Conservation (phyloP, 1,140 invertebrate species). For the Sweltsa coloradensis region DNA sequence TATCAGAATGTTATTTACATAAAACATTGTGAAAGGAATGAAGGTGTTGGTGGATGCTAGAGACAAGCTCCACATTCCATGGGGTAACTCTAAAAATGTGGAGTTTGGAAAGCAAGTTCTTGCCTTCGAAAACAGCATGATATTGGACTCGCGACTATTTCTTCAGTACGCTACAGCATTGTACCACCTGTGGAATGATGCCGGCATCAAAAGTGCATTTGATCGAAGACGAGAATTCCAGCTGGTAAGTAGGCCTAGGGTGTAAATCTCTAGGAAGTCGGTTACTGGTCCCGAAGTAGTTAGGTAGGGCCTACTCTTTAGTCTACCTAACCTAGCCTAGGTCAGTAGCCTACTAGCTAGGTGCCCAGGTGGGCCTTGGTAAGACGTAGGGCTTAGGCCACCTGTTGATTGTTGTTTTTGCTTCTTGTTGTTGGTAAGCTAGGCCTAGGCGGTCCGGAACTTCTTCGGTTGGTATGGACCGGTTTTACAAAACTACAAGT, state of each 20-base stretch:
- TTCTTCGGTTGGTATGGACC: too few relatives aligned
- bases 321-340: too few relatives aligned
- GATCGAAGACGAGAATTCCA: slow-evolving; percentile 91
- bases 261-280: too few relatives aligned
- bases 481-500: too few relatives aligned
- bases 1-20: slow-evolving; percentile 85
- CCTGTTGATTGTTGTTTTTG: too few relatives aligned
- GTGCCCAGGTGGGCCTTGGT: too few relatives aligned
- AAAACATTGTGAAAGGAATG: slow-evolving; percentile 89
- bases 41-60: slow-evolving; percentile 91
- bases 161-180: slow-evolving; percentile 69
- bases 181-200: slow-evolving; percentile 76
- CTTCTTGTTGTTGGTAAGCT: too few relatives aligned
- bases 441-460: too few relatives aligned
- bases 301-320: too few relatives aligned
- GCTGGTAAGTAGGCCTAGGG: slow-evolving; percentile 85
- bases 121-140: slow-evolving; percentile 55
- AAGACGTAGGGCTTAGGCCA: too few relatives aligned
- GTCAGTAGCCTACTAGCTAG: too few relatives aligned
- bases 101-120: slow-evolving; percentile 56
- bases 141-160: slow-evolving; percentile 68
- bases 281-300: too few relatives aligned
- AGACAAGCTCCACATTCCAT: slow-evolving; percentile 83
- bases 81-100: slow-evolving; percentile 70
- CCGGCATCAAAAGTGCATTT: slow-evolving; percentile 76